Conservation (phyloP, 2,888 invertebrate genomes). For the Habrosyne pyritoides region DNA sequence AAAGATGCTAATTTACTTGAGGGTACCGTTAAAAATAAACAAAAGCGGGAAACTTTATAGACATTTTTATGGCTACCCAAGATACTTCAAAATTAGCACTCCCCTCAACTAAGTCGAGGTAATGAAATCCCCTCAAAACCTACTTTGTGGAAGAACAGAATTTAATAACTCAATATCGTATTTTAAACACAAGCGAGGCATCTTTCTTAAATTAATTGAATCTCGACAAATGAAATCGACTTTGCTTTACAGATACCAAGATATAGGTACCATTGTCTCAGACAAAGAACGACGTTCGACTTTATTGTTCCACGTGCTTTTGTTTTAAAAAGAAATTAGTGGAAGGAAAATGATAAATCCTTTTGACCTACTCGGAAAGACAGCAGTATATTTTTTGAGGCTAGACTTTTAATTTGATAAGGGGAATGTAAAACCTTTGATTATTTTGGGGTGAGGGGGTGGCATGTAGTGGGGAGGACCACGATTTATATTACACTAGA, state of each 20-base stretch:
- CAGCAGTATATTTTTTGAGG: constrained; percentile 62
- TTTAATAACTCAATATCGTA: constrained; percentile 47
- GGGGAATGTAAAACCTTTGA: constrained; percentile 68
- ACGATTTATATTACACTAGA: constrained; percentile 63
- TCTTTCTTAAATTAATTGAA: constrained; percentile 61
- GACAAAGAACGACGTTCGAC: constrained; percentile 54
- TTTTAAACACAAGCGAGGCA: constrained; percentile 30
- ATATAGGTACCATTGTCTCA: constrained; percentile 57
- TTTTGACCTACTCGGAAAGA: constrained; percentile 52
- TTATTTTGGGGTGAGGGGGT: constrained; percentile 44
- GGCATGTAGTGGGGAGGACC: constrained; percentile 28
- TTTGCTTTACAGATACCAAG: constrained; percentile 39
- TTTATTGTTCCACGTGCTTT: constrained; percentile 60
- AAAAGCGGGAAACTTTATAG: constrained; percentile 6
- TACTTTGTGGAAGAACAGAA: constrained; percentile 27
- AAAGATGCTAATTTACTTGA: not conserved
- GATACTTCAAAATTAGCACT: constrained; percentile 6
- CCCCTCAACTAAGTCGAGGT: not conserved
- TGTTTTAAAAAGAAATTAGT: constrained; percentile 53
- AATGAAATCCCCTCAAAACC: not conserved
- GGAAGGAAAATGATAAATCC: constrained; percentile 56
- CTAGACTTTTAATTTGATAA: constrained; percentile 70
- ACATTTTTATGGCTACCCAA: constrained; percentile 4
- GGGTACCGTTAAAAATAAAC: not conserved
- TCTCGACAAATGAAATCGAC: constrained; percentile 44